Percentiles rank a stretch among this genome's conserved stretches.
Evolutionary conservation across 2,797 vertebrate genomes (phyloP).

Genomic region (Ctenopoma kingsleyae): DNA sequence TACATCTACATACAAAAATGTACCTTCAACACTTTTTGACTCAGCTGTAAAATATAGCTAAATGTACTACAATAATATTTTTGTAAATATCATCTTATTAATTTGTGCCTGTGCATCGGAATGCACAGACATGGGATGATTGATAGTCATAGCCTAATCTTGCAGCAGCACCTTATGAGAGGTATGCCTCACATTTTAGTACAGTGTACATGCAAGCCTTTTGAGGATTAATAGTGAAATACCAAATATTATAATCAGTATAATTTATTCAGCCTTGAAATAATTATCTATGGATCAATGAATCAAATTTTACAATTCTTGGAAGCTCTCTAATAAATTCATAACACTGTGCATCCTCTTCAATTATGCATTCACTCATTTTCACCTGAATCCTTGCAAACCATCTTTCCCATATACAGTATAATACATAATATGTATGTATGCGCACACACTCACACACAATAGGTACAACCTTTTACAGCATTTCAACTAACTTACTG

Average conservation of each 20-base stretch:
- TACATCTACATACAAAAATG: not conserved
- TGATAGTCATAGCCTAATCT: not conserved
- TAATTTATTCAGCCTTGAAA: conserved; percentile 26
- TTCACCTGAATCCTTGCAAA: conserved; percentile 41
- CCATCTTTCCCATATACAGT: conserved; percentile 25
- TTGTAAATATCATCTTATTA: not conserved
- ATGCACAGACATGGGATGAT: not conserved
- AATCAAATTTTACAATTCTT: conserved; percentile 10
- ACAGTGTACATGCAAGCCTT: not conserved
- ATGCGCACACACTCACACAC: conserved; percentile 4
- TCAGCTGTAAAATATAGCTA: not conserved
- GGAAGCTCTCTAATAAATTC: conserved; percentile 34
- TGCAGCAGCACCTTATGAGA: not conserved
- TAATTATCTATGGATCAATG: conserved; percentile 13
- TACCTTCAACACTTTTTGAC: not conserved
- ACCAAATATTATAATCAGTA: not conserved
- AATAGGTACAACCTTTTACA: not conserved
- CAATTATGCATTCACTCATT: conserved; percentile 45
- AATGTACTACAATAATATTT: not conserved
- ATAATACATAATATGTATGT: not conserved
- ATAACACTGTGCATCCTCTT: conserved; percentile 29
- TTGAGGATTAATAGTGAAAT: not conserved
- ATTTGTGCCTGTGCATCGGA: not conserved
- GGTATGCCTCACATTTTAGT: not conserved
- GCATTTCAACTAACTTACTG: conserved; percentile 5